Base-by-base conservation (phyloP, 2,797 vertebrate species). In the Enteromius thamalakanensis region DNA sequence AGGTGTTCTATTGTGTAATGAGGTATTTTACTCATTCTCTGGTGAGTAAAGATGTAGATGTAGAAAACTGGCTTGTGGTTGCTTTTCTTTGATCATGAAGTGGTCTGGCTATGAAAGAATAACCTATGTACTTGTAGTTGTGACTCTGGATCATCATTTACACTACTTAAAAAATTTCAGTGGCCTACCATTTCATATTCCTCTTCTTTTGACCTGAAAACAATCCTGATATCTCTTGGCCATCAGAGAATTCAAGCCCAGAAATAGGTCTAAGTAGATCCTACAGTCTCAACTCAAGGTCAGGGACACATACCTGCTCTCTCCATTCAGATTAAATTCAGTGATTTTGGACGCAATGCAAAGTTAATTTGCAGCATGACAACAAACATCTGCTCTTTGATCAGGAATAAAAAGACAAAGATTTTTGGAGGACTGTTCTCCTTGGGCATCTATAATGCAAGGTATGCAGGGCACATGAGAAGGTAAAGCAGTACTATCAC, bases 181-280 rank as follows among this genome's bases (percentile, higher is more conserved):
- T 37, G 12, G 0, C 51, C 42, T 37, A 34, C 26, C 11, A 14
- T 51, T 60, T 75, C 26, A 49, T 32, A 40, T 65, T 76, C 32
- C 26, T 69, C 78, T 53, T 64, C 15, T 55, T 26, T 65, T 62
- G 64, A 67, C 55, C 80, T 74, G 29, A 76, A 88, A 70, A 84
- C 58, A 81, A 81, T 79, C 55, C 71, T 84, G 86, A 89, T 85
- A 85, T 85, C 75, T 83, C 79, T 76, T 86, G 78, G 72, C 82
- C 86, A 87, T 81, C 74, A 86, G 87, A 89, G 87, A 88, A 87
- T 85, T 81, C 72, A 75, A 64, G 82, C 74, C 85, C 82, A 87
- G 68, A 91, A 90, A 90, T 87, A 90, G 84, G 60, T 79, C 37
- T 68, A 78, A 82, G 77, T 72, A 87, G 71, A 79, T 87, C 51